A percentile compares a stretch with the other conserved stretches of the same genome.
Conservation (phyloP, 2,113 vertebrate genomes). For the Nansenia antarctica region DNA sequence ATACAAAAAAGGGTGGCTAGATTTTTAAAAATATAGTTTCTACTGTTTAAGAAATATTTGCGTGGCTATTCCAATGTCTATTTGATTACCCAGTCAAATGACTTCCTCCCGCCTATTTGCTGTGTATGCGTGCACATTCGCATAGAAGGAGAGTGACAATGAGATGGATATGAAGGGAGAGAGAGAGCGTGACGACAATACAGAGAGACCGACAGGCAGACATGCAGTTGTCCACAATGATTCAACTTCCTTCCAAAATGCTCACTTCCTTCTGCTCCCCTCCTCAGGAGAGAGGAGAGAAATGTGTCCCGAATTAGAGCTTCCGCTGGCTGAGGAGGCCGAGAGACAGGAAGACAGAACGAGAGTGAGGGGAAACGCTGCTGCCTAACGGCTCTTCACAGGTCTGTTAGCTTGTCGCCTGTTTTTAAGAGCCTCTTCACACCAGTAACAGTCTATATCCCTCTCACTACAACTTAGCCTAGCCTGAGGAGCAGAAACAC, state of each 20-base stretch:
- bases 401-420: constrained; percentile 50
- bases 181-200: constrained; percentile 22
- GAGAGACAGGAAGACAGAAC: constrained; percentile 66
- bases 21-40: no score
- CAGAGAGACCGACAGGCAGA: constrained; percentile 50
- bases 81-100: no score
- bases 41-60: no score
- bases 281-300: constrained; percentile 59
- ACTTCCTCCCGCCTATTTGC: no score
- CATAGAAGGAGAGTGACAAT: no score
- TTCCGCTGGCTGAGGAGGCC: constrained; percentile 69
- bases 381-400: constrained; percentile 51
- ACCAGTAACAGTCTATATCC: constrained; percentile 21
- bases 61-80: no score
- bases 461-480: constrained; percentile 9
- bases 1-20: no score
- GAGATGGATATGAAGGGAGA: constrained; percentile 7
- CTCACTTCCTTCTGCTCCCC: constrained; percentile 68
- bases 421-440: constrained; percentile 9
- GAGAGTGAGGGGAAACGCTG: constrained; percentile 33
- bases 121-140: no score
- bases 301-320: constrained; percentile 78
- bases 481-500: background rate
- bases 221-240: no score
- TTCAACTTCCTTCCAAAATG: constrained; percentile 69